phyloP scores from a whole-genome alignment of 2,797 vertebrate species.

The Todus mexicanus region DNA sequence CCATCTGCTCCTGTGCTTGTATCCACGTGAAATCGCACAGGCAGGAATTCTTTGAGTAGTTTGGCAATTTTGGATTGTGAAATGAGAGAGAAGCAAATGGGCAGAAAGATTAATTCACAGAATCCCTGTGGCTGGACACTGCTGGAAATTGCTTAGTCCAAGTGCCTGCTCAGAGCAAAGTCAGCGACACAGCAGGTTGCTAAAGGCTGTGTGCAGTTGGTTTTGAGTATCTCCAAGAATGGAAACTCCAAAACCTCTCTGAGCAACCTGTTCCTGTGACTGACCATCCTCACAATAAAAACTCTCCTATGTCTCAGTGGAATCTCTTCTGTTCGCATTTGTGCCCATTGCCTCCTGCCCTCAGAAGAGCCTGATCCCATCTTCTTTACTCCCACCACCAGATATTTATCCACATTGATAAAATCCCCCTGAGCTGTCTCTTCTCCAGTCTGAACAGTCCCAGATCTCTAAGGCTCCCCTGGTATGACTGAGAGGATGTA shows the following conservation, averaged over 20 bases:
- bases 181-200: neutral
- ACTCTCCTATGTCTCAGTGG: neutral
- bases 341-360: neutral
- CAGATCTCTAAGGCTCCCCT: neutral
- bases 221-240: neutral
- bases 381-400: neutral
- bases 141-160: neutral
- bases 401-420: neutral
- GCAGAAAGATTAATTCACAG: neutral
- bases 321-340: neutral
- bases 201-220: neutral
- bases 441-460: neutral
- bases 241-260: neutral
- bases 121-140: neutral
- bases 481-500: neutral
- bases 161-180: neutral
- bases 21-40: accelerated
- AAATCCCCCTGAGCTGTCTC: neutral
- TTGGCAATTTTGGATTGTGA: neutral
- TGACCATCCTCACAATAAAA: neutral
- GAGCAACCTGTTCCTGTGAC: neutral
- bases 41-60: neutral
- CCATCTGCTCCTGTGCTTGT: neutral
- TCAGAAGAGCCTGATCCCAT: neutral
- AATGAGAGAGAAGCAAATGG: neutral